Percentiles rank a stretch among this genome's conserved stretches.
These are phyloP conservation scores for Chiloscyllium punctatum DNA, from an alignment of 2,797 vertebrate genomes.

Conservation along the genomic window DNA sequence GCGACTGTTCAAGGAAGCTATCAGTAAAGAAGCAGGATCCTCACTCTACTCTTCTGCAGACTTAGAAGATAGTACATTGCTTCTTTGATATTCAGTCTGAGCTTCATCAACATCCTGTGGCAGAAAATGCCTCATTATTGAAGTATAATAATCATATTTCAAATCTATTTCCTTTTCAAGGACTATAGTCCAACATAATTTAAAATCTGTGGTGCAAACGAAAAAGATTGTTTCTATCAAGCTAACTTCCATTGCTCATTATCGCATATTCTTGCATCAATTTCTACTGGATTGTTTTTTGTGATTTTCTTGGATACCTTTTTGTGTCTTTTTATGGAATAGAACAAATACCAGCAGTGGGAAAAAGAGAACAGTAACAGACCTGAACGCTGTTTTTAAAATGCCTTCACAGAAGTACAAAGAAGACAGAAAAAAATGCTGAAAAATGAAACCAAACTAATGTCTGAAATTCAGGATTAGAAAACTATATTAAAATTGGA, in stretches of 20 bases:
- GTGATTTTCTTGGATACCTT: not conserved
- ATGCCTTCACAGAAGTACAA: not conserved
- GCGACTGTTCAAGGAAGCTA: not conserved
- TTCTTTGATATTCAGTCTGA: not conserved
- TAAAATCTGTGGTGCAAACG: not conserved
- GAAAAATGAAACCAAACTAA: not conserved
- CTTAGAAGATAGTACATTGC: not conserved
- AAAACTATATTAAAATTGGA: not conserved
- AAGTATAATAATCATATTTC: slow-evolving; percentile 5
- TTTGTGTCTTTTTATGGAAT: not conserved
- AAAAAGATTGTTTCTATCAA: not conserved
- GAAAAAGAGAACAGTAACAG: not conserved
- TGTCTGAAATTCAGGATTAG: not conserved
- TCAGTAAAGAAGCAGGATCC: not conserved
- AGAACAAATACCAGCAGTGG: not conserved
- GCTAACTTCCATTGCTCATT: not conserved
- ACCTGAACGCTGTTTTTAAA: not conserved
- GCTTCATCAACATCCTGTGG: not conserved
- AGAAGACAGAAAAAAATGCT: not conserved
- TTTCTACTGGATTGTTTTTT: not conserved
- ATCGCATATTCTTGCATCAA: not conserved
- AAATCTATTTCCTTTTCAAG: not conserved
- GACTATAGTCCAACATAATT: not conserved
- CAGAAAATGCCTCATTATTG: not conserved
- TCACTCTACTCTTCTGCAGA: not conserved